Evolutionary conservation across 23 tunicate genomes (phyloP), one percentile per base, ranked within the genome.

Genomic region (Ciona savignyi): DNA sequence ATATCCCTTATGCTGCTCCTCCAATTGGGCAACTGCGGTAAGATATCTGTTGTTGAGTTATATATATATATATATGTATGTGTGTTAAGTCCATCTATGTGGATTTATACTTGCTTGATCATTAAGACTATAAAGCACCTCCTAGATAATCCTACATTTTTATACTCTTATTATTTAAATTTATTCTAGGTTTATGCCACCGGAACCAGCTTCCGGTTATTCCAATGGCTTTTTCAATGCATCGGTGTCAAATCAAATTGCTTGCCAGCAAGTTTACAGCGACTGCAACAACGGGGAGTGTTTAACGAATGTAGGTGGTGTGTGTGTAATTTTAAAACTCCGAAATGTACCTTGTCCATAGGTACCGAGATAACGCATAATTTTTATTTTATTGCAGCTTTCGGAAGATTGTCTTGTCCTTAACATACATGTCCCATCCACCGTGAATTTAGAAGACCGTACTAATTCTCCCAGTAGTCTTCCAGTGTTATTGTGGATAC

Each of bases 401-500:
- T 32, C 62, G 1, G 97, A 90, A 70, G 97, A 90, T 29, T 90
- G 97, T 72, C 73, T 90, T 42, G 78, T 83, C 42, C 49, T 90
- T 23, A 72, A 90, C 71, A 62, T 90, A 2, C 56, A 60, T 34
- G 97, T 90, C 28, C 97, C 97, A 32, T 70, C 83, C 63, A 28
- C 74, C 3, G 78, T 90, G 42, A 70, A 77, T 62, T 63, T 83
- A 29, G 62, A 32, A 35, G 0, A 79, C 11, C n/a, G n/a, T n/a
- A 32, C 77, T 3, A 62, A 25, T 1, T 23, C 61, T 11, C 24
- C 49, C 27, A 35, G 33, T n/a, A n/a, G 26, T 30, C 74, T 90
- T 23, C 97, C 90, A 29, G 97, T 90, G 31, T 77, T 90, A 84
- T 90, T 90, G 51, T 90, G 75, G 74, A 74, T 90, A 4, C 90